These are phyloP conservation scores for Sebastes trivittatus DNA, from an alignment of 2,797 vertebrate species.

Conservation along the genomic window DNA sequence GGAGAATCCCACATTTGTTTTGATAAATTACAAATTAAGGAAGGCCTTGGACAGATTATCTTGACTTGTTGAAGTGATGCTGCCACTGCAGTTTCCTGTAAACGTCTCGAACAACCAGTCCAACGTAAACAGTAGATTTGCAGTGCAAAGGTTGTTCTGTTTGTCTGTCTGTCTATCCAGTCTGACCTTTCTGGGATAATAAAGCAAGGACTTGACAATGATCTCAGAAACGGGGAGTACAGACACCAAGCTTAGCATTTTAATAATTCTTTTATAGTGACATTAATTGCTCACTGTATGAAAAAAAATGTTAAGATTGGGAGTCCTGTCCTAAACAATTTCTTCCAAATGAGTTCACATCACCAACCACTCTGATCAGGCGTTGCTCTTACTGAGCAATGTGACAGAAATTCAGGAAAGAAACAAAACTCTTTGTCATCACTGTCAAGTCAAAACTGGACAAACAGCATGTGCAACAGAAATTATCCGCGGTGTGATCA, in stretches of 20 bases:
- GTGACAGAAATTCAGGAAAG: slow-evolving; percentile 11
- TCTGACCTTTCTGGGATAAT: background rate
- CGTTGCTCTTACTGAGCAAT: background rate
- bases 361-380: slow-evolving; percentile 16
- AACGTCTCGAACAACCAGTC: background rate
- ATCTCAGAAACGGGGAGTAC: slow-evolving; percentile 2
- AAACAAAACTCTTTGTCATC: slow-evolving; percentile 33
- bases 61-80: background rate
- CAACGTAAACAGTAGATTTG: slow-evolving; percentile 3
- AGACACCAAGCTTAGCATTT: slow-evolving; percentile 15
- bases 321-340: slow-evolving; percentile 28
- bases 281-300: slow-evolving; percentile 12
- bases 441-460: slow-evolving; percentile 36
- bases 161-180: background rate
- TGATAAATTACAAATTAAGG: background rate
- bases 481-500: slow-evolving; percentile 29
- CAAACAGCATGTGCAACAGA: slow-evolving; percentile 42
- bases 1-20: background rate
- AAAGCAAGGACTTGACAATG: slow-evolving; percentile 13
- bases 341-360: slow-evolving; percentile 29
- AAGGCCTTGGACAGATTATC: background rate
- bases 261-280: slow-evolving; percentile 9
- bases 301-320: slow-evolving; percentile 11
- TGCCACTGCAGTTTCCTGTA: background rate
- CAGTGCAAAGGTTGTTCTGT: background rate